phyloP scores from a whole-genome alignment of 2,797 vertebrate species.

The Sylvia borin region DNA sequence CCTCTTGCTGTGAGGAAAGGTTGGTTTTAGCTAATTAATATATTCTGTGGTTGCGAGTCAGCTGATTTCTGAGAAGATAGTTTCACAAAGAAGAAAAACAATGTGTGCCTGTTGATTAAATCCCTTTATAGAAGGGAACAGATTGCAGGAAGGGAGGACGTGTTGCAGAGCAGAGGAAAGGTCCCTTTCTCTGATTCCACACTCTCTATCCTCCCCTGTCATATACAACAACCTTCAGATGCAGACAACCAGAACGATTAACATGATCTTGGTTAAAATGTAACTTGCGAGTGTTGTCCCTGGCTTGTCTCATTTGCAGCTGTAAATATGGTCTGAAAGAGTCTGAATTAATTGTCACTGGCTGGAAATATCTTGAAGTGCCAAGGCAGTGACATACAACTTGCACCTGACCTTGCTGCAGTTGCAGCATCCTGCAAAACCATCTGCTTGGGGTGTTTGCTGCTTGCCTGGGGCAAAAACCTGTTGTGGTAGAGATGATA shows the following conservation, averaged over 20 bases:
- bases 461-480: not conserved
- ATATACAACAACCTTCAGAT: not conserved
- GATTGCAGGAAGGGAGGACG: not conserved
- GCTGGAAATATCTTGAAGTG: not conserved
- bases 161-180: not conserved
- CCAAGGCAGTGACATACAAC: fast-evolving
- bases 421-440: not conserved
- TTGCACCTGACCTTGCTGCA: not conserved
- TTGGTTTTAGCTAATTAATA: constrained; percentile 15
- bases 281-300: not conserved
- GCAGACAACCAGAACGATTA: not conserved
- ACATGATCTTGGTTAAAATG: not conserved
- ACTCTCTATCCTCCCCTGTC: not conserved
- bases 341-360: not conserved
- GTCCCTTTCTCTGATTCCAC: not conserved
- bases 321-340: not conserved
- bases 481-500: not conserved
- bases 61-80: not conserved
- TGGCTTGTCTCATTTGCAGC: not conserved
- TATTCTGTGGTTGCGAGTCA: constrained; percentile 16
- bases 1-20: not conserved
- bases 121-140: not conserved
- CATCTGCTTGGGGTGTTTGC: not conserved
- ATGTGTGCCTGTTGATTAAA: not conserved
- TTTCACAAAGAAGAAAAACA: constrained; percentile 4